Evolutionary conservation across 1,140 invertebrate species (phyloP).

Genomic region (Lasioglossum baleicum): DNA sequence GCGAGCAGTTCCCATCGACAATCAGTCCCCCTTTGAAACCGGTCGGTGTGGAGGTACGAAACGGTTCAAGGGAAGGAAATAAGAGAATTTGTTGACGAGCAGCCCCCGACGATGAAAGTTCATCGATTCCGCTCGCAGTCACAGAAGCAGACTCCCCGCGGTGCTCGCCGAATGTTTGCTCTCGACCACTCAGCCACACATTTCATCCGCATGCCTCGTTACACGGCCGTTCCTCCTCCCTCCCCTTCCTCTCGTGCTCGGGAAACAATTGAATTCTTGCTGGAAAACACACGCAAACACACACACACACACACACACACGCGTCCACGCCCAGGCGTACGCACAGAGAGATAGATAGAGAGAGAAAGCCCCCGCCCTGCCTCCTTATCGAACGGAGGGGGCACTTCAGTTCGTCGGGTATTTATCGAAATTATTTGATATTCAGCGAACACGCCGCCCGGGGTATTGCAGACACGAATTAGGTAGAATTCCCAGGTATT

Average conservation of each 20-base stretch:
- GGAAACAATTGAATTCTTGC: slow-evolving; percentile 4
- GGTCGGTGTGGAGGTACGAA: too few species aligned
- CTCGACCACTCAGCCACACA: background rate
- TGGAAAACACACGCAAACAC: too few species aligned
- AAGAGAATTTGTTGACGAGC: background rate
- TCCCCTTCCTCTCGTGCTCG: background rate
- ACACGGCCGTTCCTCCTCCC: background rate
- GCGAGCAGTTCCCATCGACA: too few species aligned
- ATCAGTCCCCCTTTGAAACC: too few species aligned
- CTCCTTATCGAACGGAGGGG: too few species aligned
- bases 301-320: too few species aligned
- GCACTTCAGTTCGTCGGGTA: too few species aligned
- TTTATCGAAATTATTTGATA: too few species aligned
- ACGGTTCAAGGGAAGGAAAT: background rate
- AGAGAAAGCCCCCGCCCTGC: too few species aligned
- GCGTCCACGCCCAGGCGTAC: too few species aligned
- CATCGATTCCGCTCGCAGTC: background rate
- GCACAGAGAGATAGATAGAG: too few species aligned
- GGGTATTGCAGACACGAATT: background rate
- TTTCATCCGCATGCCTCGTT: slow-evolving; percentile 10
- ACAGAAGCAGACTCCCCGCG: background rate
- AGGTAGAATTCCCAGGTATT: background rate
- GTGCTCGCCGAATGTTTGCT: background rate
- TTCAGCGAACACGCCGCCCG: too few species aligned
- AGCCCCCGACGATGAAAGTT: background rate